These are phyloP conservation scores for Mallotus villosus DNA, from an alignment of 2,797 vertebrate genomes.

Conservation along the genomic window DNA sequence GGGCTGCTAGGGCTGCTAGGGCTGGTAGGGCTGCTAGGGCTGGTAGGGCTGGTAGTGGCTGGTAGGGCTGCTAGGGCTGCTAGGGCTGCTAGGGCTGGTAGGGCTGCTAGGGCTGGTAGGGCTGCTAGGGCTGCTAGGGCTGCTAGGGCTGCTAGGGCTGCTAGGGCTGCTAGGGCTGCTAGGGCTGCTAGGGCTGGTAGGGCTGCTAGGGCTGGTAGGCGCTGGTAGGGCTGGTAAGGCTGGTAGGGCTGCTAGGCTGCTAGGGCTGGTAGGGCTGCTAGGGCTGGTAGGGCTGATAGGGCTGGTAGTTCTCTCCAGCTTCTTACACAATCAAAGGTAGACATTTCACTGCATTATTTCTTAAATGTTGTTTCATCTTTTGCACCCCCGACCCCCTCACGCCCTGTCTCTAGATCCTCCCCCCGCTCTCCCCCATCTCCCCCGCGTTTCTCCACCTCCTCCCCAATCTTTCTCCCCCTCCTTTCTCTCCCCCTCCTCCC, in stretches of 20 bases:
- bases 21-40: slow-evolving; percentile 67
- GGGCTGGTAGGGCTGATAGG: too few species aligned
- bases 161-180: too few species aligned
- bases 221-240: too few species aligned
- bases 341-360: slow-evolving; percentile 71
- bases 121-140: too few species aligned
- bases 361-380: slow-evolving; percentile 72
- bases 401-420: not conserved
- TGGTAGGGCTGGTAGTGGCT: slow-evolving; percentile 60
- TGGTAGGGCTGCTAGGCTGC: too few species aligned
- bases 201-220: too few species aligned
- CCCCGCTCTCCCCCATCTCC: slow-evolving; percentile 11
- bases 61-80: too few species aligned
- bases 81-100: slow-evolving; percentile 64
- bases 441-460: slow-evolving; percentile 13
- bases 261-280: too few species aligned
- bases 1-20: too few species aligned
- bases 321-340: slow-evolving; percentile 62
- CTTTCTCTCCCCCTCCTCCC: slow-evolving; percentile 16
- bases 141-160: too few species aligned
- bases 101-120: slow-evolving; percentile 64
- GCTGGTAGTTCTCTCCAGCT: slow-evolving; percentile 61
- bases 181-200: too few species aligned
- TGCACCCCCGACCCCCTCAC: too few species aligned
- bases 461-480: not conserved